Conservation (phyloP, 2,888 invertebrate genomes). For the Ormyrus pomaceus region DNA sequence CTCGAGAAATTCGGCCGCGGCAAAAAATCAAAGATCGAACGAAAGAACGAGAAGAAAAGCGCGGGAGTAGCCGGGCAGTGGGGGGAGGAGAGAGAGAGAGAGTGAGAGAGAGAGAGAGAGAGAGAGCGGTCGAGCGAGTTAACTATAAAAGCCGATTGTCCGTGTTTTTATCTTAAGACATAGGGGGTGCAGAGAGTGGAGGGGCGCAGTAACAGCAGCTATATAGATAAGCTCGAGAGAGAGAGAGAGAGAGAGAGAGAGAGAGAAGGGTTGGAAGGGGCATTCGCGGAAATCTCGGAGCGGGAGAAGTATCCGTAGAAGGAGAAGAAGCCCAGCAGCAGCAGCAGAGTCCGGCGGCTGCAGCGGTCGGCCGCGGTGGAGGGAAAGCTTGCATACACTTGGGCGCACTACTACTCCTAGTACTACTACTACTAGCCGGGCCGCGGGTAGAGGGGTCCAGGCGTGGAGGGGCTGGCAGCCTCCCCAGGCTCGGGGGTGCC, state of each 20-base stretch:
- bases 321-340: slow-evolving; percentile 29
- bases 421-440: not conserved
- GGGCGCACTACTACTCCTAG: too few relatives aligned
- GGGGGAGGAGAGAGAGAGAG: slow-evolving; percentile 5
- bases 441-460: not conserved
- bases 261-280: slow-evolving; percentile 27
- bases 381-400: not conserved
- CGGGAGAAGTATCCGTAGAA: slow-evolving; percentile 21
- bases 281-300: slow-evolving; percentile 18
- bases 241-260: not conserved
- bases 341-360: slow-evolving; percentile 3
- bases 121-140: slow-evolving; percentile 66
- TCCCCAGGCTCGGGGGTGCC: slow-evolving; percentile 53
- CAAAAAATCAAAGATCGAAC: not conserved
- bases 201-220: slow-evolving; percentile 44
- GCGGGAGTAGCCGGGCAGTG: not conserved
- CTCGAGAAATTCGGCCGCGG: not conserved
- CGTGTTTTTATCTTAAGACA: slow-evolving; percentile 75
- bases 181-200: slow-evolving; percentile 32
- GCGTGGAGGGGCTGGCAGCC: not conserved
- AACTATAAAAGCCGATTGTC: slow-evolving; percentile 73
- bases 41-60: not conserved
- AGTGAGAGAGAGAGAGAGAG: slow-evolving; percentile 37
- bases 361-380: not conserved
- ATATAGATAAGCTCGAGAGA: slow-evolving; percentile 5